phyloP scores from a whole-genome alignment of 2,888 invertebrate genomes.

The Osmoderma eremita region DNA sequence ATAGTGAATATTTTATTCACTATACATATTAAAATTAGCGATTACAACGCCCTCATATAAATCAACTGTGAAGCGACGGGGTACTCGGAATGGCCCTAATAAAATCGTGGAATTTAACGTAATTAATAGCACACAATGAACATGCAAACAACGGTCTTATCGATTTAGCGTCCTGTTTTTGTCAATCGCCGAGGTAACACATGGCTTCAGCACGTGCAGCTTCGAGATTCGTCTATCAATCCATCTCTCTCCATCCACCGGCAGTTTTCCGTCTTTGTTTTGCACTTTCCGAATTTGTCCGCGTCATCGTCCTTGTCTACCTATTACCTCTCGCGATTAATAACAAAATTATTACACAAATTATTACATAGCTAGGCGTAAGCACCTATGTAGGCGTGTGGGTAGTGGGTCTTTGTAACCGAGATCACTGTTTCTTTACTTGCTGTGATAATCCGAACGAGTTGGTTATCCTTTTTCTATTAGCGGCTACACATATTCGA shows the following conservation, averaged over 20 bases:
- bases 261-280: background rate
- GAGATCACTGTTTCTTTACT: no score
- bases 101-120: constrained; percentile 42
- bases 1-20: no score
- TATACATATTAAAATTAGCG: no score
- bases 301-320: background rate
- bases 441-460: no score
- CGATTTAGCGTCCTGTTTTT: constrained; percentile 42
- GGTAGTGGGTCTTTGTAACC: background rate
- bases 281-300: background rate
- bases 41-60: no score
- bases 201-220: constrained; percentile 40
- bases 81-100: no score
- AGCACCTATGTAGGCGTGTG: background rate
- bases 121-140: constrained; percentile 41
- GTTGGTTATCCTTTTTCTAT: no score
- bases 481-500: no score
- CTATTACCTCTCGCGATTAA: constrained; percentile 22
- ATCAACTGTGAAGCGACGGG: no score
- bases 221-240: constrained; percentile 7
- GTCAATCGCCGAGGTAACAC: constrained; percentile 39
- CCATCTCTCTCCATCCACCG: background rate
- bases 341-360: constrained; percentile 24
- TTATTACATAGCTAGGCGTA: constrained; percentile 1
- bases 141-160: constrained; percentile 38